Percentiles rank a stretch among this genome's conserved stretches.
Conservation (phyloP, 2,113 vertebrate genomes). For the Siniperca chuatsi region DNA sequence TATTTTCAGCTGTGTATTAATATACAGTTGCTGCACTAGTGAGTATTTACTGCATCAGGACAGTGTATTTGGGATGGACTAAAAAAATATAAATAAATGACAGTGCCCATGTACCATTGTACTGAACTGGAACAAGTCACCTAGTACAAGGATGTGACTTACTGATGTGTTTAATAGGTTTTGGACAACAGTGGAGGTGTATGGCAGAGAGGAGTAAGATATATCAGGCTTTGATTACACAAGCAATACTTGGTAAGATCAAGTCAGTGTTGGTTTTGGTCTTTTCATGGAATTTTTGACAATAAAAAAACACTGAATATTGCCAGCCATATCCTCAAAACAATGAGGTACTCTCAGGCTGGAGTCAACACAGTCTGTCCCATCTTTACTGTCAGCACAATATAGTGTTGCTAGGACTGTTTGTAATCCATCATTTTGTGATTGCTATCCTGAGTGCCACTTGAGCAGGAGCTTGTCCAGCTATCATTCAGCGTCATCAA, state of each 20-base stretch:
- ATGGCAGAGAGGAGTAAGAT: too few relatives aligned
- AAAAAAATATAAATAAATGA: neutral
- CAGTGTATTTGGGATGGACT: neutral
- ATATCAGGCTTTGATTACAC: neutral
- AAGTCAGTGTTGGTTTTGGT: slow-evolving; percentile 2
- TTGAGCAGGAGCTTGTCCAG: slow-evolving; percentile 35
- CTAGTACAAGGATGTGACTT: neutral
- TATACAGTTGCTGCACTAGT: neutral
- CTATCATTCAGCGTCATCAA: slow-evolving; percentile 45
- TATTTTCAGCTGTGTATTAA: too few relatives aligned
- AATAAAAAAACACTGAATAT: neutral
- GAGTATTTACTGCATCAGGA: neutral
- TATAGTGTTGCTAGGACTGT: slow-evolving; percentile 40
- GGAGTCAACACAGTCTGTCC: neutral
- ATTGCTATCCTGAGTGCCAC: slow-evolving; percentile 45
- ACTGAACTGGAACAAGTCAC: neutral
- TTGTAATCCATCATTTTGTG: slow-evolving; percentile 47
- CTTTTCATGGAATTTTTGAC: neutral
- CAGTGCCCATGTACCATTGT: too few relatives aligned
- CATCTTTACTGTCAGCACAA: slow-evolving; percentile 33
- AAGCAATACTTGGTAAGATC: neutral
- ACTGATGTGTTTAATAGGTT: neutral
- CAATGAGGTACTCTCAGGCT: neutral
- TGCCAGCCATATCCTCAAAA: neutral
- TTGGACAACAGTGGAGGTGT: neutral